phyloP scores from a whole-genome alignment of 2,113 vertebrate genomes.

The Struthio camelus region DNA sequence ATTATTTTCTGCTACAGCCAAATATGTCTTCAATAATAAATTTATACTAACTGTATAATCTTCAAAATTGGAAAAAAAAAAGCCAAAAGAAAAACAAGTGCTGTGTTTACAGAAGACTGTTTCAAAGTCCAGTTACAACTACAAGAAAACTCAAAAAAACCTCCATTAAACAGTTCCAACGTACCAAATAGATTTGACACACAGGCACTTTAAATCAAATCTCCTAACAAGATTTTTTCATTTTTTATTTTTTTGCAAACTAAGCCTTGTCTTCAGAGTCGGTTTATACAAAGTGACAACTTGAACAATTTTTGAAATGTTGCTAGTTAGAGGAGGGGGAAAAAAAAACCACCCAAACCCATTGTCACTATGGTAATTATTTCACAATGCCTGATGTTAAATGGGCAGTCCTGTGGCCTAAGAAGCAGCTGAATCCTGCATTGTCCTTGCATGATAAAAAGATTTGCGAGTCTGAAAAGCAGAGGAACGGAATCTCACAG shows the following conservation, averaged over 20 bases:
- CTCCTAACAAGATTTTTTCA: slow-evolving; percentile 30
- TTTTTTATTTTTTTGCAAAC: slow-evolving; percentile 26
- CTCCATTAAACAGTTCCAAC: slow-evolving; percentile 9
- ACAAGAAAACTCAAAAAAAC: slow-evolving; percentile 24
- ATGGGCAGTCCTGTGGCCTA: slow-evolving; percentile 74
- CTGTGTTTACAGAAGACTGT: neutral
- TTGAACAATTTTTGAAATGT: slow-evolving; percentile 39
- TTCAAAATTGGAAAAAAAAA: neutral
- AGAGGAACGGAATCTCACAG: slow-evolving; percentile 85
- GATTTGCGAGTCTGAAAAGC: slow-evolving; percentile 87
- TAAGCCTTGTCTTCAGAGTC: slow-evolving; percentile 59
- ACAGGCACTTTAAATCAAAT: slow-evolving; percentile 39
- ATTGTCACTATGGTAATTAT: slow-evolving; percentile 78
- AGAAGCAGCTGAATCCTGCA: slow-evolving; percentile 84
- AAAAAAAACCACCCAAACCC: neutral
- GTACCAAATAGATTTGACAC: slow-evolving; percentile 61
- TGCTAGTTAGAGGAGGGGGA: slow-evolving; percentile 6
- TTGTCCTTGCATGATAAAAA: slow-evolving; percentile 91
- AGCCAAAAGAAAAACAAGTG: neutral
- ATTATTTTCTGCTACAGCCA: neutral
- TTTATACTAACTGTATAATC: neutral
- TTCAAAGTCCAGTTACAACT: slow-evolving; percentile 8
- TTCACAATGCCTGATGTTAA: slow-evolving; percentile 73
- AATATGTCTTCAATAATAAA: neutral
- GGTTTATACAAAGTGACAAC: slow-evolving; percentile 73